A percentile compares a stretch with the other conserved stretches of the same genome.
These are phyloP conservation scores for Myocastor coypus DNA, from an alignment of 2,113 vertebrate genomes.

Conservation along the genomic window DNA sequence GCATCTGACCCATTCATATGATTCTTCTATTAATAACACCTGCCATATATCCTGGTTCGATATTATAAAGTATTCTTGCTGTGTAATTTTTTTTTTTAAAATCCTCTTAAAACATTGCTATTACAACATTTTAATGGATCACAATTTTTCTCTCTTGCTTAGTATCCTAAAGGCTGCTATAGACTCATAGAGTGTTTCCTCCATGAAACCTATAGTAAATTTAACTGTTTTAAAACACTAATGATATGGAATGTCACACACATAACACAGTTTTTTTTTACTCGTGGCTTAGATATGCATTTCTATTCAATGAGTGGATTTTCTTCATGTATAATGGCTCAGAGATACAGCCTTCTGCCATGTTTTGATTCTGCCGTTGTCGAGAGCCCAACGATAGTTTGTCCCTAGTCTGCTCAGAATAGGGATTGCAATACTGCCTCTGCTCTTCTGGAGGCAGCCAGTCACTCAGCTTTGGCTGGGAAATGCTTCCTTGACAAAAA, in stretches of 20 bases:
- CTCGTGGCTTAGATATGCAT: not conserved
- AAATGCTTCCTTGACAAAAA: not conserved
- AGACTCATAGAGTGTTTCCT: not conserved
- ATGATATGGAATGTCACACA: not conserved
- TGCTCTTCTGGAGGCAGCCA: not conserved
- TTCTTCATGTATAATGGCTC: not conserved
- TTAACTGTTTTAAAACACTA: not conserved
- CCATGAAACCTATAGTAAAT: not conserved
- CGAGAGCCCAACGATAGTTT: not conserved
- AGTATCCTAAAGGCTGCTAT: not conserved
- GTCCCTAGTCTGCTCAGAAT: not conserved
- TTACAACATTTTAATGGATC: not conserved
- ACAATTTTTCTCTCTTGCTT: conserved; percentile 30
- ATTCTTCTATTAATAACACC: not conserved
- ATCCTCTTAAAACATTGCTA: not conserved
- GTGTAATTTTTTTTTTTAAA: not conserved
- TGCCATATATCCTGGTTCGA: not conserved
- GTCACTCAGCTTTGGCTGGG: not conserved
- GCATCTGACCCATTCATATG: not conserved
- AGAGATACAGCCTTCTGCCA: not conserved
- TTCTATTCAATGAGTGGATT: not conserved
- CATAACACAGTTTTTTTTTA: not conserved
- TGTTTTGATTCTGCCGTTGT: not conserved
- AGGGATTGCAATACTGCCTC: not conserved
- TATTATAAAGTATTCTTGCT: not conserved